Evolutionary conservation across 2,797 vertebrate genomes (phyloP).

Genomic region (Protosalanx chinensis): DNA sequence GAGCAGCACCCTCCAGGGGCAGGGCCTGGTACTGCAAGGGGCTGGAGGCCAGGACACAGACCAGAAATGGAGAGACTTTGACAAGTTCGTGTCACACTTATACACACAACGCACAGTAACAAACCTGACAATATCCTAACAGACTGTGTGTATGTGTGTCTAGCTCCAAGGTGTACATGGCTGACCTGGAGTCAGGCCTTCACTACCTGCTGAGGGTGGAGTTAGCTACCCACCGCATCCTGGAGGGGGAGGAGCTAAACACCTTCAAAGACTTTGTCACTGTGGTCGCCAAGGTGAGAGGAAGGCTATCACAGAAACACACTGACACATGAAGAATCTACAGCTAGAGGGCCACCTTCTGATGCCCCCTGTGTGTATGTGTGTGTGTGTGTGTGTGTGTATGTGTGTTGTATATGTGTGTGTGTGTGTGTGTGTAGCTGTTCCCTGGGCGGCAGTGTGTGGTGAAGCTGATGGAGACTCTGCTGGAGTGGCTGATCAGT

Average conservation of each 20-base stretch:
- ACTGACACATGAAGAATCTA: conserved; percentile 4
- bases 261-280: conserved; percentile 87
- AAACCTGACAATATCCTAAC: not conserved
- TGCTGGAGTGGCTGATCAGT: conserved; percentile 91
- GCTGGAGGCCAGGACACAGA: conserved; percentile 30
- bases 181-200: conserved; percentile 89
- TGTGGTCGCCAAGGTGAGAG: conserved; percentile 83
- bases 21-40: conserved; percentile 35
- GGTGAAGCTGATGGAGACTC: conserved; percentile 86
- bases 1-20: conserved; percentile 29
- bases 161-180: conserved; percentile 78
- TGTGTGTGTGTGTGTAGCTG: conserved; percentile 58
- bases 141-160: conserved; percentile 11
- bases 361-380: not conserved
- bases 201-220: conserved; percentile 91
- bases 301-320: not conserved
- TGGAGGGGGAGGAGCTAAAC: conserved; percentile 84
- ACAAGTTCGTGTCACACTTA: conserved; percentile 76
- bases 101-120: not conserved
- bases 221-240: conserved; percentile 78
- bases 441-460: conserved; percentile 85
- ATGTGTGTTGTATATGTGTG: conserved; percentile 28
- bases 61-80: conserved; percentile 78
- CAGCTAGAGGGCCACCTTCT: not conserved
- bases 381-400: conserved; percentile 7